Base-by-base conservation (phyloP, 2,888 invertebrate species). In the Nephrotoma flavescens region DNA sequence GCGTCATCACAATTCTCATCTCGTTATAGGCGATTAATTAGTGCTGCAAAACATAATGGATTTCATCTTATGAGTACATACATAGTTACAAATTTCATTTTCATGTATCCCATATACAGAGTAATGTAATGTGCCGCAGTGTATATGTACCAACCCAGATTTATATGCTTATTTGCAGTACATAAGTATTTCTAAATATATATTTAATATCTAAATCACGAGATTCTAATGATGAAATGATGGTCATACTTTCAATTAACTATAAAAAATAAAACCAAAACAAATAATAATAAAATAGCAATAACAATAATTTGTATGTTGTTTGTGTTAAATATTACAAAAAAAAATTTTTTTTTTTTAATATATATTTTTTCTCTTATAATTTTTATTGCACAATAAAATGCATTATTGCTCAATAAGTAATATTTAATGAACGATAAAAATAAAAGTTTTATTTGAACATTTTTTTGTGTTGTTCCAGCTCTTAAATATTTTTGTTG, bases 341-440 rank as follows among this genome's bases (percentile, higher is more conserved):
- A 71, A 71, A 71, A 6, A 71, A 71, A 31, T 31, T 71, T 7
- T 71, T 71, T 71, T 71, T 57, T 71, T 71, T 71, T 71, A 71
- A 71, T 31, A 71, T 71, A 71, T 71, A 71, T 71, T 71, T 71
- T 52, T 71, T 31, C 71, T 71, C 71, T 71, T 71, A 71, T 71
- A 71, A 71, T 71, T 71, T 71, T 71, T 71, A 71, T 71, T 71
- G 71, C 71, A 71, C 71, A 71, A 71, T 71, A 71, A 71, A 71
- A 71, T 71, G 71, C 71, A 84, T 84, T 84, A 84, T 84, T 42
- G 84, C 84, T 84, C 84, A 84, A 84, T 84, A 84, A 84, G 84
- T 84, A 84, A 84, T 84, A 84, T 84, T 84, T 84, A 84, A 84
- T 84, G 84, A 84, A 84, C 84, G 42, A 84, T 42, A 84, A 41